Conservation (phyloP, 2,113 vertebrate genomes). For the Thunnus maccoyii region DNA sequence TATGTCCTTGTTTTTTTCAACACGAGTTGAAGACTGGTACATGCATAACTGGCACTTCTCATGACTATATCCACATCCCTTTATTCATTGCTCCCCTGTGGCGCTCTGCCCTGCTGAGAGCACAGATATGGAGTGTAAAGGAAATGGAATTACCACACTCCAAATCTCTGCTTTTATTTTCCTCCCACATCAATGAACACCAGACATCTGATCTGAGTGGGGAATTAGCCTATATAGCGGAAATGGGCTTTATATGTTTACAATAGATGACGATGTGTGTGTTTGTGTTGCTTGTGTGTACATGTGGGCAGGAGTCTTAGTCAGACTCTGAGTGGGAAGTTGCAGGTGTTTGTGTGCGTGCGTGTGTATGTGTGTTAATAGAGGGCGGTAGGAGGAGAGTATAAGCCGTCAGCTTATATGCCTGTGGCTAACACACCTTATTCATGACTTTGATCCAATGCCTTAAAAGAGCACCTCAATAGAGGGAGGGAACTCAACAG, state of each 20-base stretch:
- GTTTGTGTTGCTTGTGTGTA: conserved; percentile 37
- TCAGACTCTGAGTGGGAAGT: conserved; percentile 61
- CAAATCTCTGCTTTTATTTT: conserved; percentile 60
- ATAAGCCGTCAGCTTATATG: conserved; percentile 53
- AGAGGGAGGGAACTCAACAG: conserved; percentile 3
- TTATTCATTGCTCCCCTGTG: conserved; percentile 43
- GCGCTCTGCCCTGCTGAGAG: conserved; percentile 31
- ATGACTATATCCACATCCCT: conserved; percentile 43
- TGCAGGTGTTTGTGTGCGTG: conserved; percentile 47
- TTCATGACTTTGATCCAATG: conserved; percentile 57
- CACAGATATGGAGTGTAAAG: conserved; percentile 54
- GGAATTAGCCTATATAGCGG: conserved; percentile 52
- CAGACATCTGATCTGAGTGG: conserved; percentile 63
- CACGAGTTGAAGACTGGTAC: not conserved
- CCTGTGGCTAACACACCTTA: conserved; percentile 49
- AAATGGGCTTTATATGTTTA: conserved; percentile 50
- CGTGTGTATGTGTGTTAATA: conserved; percentile 45
- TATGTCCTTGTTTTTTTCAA: not conserved
- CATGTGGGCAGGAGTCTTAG: conserved; percentile 61
- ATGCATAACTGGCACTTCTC: conserved; percentile 41
- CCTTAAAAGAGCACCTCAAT: conserved; percentile 15
- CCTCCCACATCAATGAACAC: conserved; percentile 47
- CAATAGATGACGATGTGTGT: conserved; percentile 28
- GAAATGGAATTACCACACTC: conserved; percentile 60
- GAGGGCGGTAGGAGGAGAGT: conserved; percentile 40